phyloP scores from a whole-genome alignment of 2,113 vertebrate genomes.

The Odontophorus gujanensis region DNA sequence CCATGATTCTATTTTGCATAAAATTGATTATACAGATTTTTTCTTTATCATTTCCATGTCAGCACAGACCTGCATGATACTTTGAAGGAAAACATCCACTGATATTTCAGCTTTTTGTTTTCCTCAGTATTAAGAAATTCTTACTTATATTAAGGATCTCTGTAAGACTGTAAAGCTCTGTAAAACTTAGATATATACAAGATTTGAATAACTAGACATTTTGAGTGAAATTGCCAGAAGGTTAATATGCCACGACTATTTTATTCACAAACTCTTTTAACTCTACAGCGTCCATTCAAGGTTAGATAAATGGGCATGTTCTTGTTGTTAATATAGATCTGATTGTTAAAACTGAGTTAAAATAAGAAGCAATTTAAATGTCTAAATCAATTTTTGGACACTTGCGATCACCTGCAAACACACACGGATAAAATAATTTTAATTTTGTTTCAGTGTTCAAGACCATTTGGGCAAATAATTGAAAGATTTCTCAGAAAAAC shows the following conservation, averaged over 20 bases:
- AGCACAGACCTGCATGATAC: background rate
- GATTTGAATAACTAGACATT: background rate
- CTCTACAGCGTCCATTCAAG: background rate
- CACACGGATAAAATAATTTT: background rate
- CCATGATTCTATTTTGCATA: background rate
- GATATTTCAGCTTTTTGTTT: background rate
- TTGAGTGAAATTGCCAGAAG: background rate
- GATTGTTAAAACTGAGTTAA: background rate
- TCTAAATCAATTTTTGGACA: background rate
- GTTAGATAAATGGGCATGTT: background rate
- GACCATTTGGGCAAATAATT: slow-evolving; percentile 29
- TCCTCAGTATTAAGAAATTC: background rate
- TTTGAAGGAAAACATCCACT: slow-evolving; percentile 10
- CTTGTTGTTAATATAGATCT: background rate
- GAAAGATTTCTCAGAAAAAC: slow-evolving; percentile 67
- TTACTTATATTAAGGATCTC: slow-evolving; percentile 19
- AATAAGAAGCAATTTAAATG: background rate
- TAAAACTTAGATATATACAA: background rate
- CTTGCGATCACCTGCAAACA: background rate
- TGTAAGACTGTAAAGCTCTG: background rate
- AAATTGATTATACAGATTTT: slow-evolving; percentile 21
- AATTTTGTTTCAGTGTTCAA: background rate
- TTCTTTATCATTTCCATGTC: slow-evolving; percentile 23
- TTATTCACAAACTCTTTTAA: background rate
- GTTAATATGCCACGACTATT: background rate